Conservation (phyloP, 2,113 vertebrate genomes). For the Ctenomys sociabilis region DNA sequence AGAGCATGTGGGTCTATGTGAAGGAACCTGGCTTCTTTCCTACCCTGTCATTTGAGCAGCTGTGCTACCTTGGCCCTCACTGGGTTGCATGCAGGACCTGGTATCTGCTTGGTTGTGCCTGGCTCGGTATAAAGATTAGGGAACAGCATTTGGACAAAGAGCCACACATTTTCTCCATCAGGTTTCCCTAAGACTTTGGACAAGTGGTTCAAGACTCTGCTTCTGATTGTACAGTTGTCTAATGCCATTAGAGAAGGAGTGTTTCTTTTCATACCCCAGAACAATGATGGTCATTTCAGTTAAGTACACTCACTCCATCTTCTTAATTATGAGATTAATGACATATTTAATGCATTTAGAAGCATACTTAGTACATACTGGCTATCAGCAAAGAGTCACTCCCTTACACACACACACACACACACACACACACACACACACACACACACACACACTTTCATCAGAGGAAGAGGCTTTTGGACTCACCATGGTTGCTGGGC, state of each 20-base stretch:
- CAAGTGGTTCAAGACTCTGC: background rate
- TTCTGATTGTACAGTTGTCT: background rate
- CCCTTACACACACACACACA: background rate
- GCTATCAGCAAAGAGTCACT: background rate
- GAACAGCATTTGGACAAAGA: background rate
- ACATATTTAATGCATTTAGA: background rate
- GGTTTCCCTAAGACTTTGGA: background rate
- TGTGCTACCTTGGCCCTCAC: background rate
- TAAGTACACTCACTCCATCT: background rate
- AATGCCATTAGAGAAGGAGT: background rate
- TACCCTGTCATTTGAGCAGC: background rate
- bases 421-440: background rate
- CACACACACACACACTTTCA: background rate
- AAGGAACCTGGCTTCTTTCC: background rate
- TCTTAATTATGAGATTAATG: background rate
- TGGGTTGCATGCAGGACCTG: background rate
- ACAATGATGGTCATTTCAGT: background rate
- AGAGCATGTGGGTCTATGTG: background rate
- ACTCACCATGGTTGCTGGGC: background rate
- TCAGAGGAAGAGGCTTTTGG: background rate
- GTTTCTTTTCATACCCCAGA: slow-evolving; percentile 8
- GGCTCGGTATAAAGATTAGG: background rate
- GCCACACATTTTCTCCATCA: background rate
- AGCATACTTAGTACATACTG: background rate
- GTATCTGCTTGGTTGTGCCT: background rate